A percentile compares a stretch with the other conserved stretches of the same genome.
These are phyloP conservation scores for Rhodeus uyekii DNA, from an alignment of 2,797 vertebrate genomes.

Conservation along the genomic window DNA sequence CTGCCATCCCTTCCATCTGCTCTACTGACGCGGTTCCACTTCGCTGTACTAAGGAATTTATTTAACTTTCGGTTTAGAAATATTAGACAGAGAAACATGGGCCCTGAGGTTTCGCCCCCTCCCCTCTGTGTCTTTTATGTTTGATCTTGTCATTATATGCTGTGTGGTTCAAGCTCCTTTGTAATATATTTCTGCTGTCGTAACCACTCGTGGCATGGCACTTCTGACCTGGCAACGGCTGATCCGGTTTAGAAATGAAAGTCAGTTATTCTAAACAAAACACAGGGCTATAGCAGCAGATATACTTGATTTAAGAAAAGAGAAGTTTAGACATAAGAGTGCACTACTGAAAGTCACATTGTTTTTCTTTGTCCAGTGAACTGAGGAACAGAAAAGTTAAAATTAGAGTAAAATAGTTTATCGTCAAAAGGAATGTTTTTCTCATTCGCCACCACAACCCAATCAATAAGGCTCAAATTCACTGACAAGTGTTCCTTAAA, in stretches of 20 bases:
- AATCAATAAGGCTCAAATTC: neutral
- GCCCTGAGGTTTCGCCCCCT: constrained; percentile 61
- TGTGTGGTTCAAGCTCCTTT: constrained; percentile 70
- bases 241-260: constrained; percentile 34
- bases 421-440: neutral
- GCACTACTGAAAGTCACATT: neutral
- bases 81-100: constrained; percentile 72
- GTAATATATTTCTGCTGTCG: constrained; percentile 55
- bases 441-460: neutral
- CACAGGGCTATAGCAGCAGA: constrained; percentile 19
- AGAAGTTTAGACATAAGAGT: neutral
- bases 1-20: constrained; percentile 82
- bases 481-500: neutral
- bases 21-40: constrained; percentile 76
- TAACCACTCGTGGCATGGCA: constrained; percentile 52
- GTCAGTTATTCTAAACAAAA: constrained; percentile 43
- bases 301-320: constrained; percentile 25
- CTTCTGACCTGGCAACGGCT: constrained; percentile 44
- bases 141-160: constrained; percentile 72
- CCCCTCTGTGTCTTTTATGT: constrained; percentile 60
- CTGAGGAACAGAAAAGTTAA: neutral
- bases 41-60: constrained; percentile 75
- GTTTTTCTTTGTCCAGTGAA: neutral
- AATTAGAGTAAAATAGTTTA: neutral
- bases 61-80: constrained; percentile 78